These are phyloP conservation scores for Danaus melanippus DNA, from an alignment of 1,140 invertebrate genomes.

Conservation along the genomic window DNA sequence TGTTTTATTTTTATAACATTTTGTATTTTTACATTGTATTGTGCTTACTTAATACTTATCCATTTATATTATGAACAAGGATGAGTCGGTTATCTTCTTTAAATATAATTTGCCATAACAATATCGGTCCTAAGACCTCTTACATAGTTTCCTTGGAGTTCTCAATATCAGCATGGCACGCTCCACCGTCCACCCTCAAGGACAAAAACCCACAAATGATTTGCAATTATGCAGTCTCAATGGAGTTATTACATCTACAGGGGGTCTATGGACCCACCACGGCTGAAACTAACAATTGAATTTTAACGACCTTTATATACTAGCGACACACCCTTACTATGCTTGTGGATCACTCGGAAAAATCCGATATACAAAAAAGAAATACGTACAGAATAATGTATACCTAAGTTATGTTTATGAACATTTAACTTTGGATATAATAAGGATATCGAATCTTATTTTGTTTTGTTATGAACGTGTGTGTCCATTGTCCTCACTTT, in stretches of 20 bases:
- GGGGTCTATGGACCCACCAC: constrained; percentile 37
- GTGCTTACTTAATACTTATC: too few species aligned
- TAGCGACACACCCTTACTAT: constrained; percentile 24
- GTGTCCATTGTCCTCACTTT: neutral
- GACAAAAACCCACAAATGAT: constrained; percentile 66
- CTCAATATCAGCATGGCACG: constrained; percentile 23
- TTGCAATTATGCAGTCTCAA: constrained; percentile 68
- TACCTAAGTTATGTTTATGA: too few species aligned
- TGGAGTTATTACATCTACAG: constrained; percentile 63
- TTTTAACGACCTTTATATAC: constrained; percentile 67
- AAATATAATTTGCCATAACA: constrained; percentile 5
- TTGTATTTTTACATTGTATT: too few species aligned
- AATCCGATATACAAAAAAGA: too few species aligned
- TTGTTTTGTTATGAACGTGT: too few species aligned
- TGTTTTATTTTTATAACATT: too few species aligned
- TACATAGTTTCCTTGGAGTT: constrained; percentile 16
- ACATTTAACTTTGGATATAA: too few species aligned
- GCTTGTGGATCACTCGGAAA: too few species aligned
- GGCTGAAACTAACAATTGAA: constrained; percentile 64
- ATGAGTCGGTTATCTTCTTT: too few species aligned
- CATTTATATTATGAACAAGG: too few species aligned
- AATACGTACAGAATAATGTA: too few species aligned
- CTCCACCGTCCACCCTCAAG: constrained; percentile 21
- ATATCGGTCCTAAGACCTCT: constrained; percentile 6
- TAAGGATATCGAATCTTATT: too few species aligned